Evolutionary conservation across 2,888 invertebrate species (phyloP), one percentile per base, ranked within the genome.

Genomic region (Ephialtes manifestator): DNA sequence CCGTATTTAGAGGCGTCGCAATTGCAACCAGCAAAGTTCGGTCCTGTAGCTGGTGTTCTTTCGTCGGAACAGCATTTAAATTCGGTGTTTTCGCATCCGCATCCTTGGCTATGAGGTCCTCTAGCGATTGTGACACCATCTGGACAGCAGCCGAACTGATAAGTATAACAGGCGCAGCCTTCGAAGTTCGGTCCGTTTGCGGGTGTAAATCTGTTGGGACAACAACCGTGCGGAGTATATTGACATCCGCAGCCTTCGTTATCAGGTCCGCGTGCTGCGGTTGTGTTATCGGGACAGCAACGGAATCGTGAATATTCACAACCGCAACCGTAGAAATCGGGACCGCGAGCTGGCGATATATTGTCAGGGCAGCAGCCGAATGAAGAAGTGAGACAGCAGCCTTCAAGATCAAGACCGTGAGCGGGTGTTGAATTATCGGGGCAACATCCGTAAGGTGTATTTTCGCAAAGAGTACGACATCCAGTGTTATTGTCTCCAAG

Each of bases 361-460:
- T 98, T 97, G 92, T 99, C 99, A 0, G 97, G 97, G 90, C 99
- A 99, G 94, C 99, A 99, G n/a, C 98, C 98, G 92, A 95, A 97
- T 4, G 95, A 94, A 2, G 96, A 95, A 35, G 95, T 95, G 68
- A 97, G 94, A 90, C 98, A 98, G 92, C 98, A 98, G 0, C 98
- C 99, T 93, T 98, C 97, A 60, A 95, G 94, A 88, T 96, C 96
- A 0, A 96, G 96, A 2, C 99, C 99, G 90, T 98, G 97, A 1
- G 99, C 98, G 0, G 98, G 96, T 0, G 98, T 98, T 89, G 96
- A 94, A 2, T 96, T 96, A 92, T 99, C 99, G 1, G 96, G 96
- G 91, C 99, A 99, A 92, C 99, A 99, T 4, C 99, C 99, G 92
- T 96, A 97, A 0, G 95, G 95, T 39, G 96, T 96, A 1, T 95